These are phyloP conservation scores for Phycodurus eques DNA, from an alignment of 2,113 vertebrate species.

Conservation along the genomic window DNA sequence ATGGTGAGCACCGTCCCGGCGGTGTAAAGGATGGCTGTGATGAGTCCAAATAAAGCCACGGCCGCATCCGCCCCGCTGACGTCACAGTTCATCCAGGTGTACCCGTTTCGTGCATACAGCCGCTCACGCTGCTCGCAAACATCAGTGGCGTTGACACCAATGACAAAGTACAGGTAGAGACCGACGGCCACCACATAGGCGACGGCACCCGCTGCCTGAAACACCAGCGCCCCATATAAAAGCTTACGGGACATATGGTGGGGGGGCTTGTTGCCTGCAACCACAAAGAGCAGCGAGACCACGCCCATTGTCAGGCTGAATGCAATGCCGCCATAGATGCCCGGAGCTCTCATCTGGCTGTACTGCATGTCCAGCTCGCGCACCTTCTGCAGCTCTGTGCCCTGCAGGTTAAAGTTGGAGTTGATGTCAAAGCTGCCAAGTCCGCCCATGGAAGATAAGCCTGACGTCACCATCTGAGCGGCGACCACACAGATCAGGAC, in stretches of 20 bases:
- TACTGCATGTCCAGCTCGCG: conserved; percentile 83
- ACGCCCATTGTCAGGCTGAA: conserved; percentile 72
- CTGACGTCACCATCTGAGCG: conserved; percentile 74
- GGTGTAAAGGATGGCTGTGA: conserved; percentile 72
- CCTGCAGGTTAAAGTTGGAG: conserved; percentile 79
- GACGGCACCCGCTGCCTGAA: conserved; percentile 68
- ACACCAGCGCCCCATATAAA: conserved; percentile 72
- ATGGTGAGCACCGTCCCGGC: conserved; percentile 67
- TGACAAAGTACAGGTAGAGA: conserved; percentile 84
- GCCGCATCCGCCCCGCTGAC: conserved; percentile 79
- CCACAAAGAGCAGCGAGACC: conserved; percentile 79
- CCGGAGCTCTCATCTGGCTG: conserved; percentile 84
- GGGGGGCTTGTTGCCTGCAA: conserved; percentile 76
- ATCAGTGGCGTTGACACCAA: conserved; percentile 77
- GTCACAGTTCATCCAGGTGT: conserved; percentile 83
- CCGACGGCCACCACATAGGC: conserved; percentile 75
- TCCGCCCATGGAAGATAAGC: conserved; percentile 70
- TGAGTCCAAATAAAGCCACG: conserved; percentile 73
- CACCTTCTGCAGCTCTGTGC: conserved; percentile 77
- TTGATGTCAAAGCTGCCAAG: conserved; percentile 75
- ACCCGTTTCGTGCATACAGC: conserved; percentile 77
- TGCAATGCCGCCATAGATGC: conserved; percentile 77
- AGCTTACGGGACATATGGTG: conserved; percentile 66
- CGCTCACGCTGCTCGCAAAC: conserved; percentile 74
- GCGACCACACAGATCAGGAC: conserved; percentile 80